Base-by-base conservation (phyloP, 2,113 vertebrate species). In the Ploceus nigricollis region DNA sequence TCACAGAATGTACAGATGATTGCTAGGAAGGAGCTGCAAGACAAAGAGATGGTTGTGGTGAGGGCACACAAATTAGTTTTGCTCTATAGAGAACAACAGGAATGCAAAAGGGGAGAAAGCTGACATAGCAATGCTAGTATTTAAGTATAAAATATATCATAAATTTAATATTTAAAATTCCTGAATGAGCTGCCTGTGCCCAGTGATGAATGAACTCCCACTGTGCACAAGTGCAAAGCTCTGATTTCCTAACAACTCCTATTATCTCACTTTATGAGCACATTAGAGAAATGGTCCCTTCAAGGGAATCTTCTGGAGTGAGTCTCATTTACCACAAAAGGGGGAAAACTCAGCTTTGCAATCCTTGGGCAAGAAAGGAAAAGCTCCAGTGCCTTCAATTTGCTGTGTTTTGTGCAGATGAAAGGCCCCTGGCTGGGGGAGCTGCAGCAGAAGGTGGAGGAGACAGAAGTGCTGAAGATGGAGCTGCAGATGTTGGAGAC, bases 401-500 rank as follows among this genome's bases (percentile, higher is more conserved):
- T 65, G 54, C 83, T 94, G 40, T 94, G 47, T 93, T 65, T 90
- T 93, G 94, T 97, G 64, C 97, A 99, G 99, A 87, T 98, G 94
- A 98, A 98, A 94, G 97, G 98, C 23, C 97, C 98, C 2, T 89
- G 98, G 89, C 93, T 98, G 45, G 97, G 98, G 89, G 99, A 99
- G 93, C 97, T 98, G 31, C 98, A 98, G 97, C 98, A 97, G 93
- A 99, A 98, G 91, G 97, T 87, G 4, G 98, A 98, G 44, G 99
- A 99, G 97, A 97, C 97, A 0, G 98, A 99, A 83, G 82, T 97
- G 42, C 96, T 99, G 66, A 98, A 98, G 96, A 94, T 98, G 98
- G 99, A 99, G 97, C 98, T 99, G 85, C 99, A 99, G 97, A 98
- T 99, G 98, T 61, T 99, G 97, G 99, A 99, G 97, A 98, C 99